Conservation (phyloP, 1,140 invertebrate species). For the Anoplophora glabripennis region DNA sequence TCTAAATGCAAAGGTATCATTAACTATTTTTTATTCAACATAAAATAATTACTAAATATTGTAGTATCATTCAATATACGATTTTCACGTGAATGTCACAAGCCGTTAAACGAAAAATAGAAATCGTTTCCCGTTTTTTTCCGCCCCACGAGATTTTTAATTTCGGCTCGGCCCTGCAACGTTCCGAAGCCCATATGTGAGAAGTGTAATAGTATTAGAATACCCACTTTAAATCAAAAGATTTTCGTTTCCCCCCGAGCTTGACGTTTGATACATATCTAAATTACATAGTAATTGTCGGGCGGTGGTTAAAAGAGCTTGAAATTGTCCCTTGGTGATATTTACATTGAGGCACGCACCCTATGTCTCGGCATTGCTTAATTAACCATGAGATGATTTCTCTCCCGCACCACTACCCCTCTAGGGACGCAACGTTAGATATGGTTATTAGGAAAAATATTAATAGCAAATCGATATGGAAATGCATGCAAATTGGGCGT, state of each 20-base stretch:
- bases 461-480: constrained; percentile 25
- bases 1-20: too few relatives aligned
- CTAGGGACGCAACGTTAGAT: constrained; percentile 26
- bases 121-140: too few relatives aligned
- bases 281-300: constrained; percentile 48
- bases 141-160: too few relatives aligned
- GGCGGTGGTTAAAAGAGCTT: constrained; percentile 49
- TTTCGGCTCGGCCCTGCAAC: too few relatives aligned
- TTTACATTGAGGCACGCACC: constrained; percentile 41
- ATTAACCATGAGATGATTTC: constrained; percentile 47
- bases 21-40: too few relatives aligned
- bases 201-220: constrained; percentile 1
- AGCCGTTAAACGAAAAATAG: too few relatives aligned
- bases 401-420: constrained; percentile 8
- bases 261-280: constrained; percentile 43
- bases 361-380: constrained; percentile 37
- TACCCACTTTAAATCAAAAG: constrained; percentile 13
- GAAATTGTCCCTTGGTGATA: constrained; percentile 47
- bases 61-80: too few relatives aligned
- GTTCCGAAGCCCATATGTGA: constrained; percentile 10
- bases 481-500: constrained; percentile 23
- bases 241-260: background rate
- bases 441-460: constrained; percentile 25
- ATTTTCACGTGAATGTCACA: too few relatives aligned
- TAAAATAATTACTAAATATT: too few relatives aligned